These are phyloP conservation scores for Scelioninae gen. 1 DNA, from an alignment of 2,888 invertebrate genomes.

Conservation along the genomic window DNA sequence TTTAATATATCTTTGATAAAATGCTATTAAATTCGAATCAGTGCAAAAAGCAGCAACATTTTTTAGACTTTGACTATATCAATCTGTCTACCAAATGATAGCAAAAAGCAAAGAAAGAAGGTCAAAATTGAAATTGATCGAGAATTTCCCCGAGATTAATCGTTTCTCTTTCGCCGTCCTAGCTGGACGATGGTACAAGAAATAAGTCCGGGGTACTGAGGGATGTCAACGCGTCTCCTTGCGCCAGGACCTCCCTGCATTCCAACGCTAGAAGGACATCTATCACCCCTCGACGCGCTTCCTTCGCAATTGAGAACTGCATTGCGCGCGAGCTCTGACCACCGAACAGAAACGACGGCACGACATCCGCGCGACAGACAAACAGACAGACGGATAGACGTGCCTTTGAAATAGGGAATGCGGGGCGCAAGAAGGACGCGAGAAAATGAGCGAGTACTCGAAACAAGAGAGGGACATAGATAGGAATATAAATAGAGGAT, in stretches of 20 bases:
- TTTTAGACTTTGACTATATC: slow-evolving; percentile 25
- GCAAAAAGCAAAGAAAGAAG: slow-evolving; percentile 34
- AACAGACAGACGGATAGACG: slow-evolving; percentile 74
- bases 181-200: slow-evolving; percentile 47
- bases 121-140: slow-evolving; percentile 54
- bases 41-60: too few species aligned
- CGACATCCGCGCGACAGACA: slow-evolving; percentile 71
- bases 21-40: too few species aligned
- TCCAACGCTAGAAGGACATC: slow-evolving; percentile 81
- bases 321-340: slow-evolving; percentile 74
- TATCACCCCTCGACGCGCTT: slow-evolving; percentile 80
- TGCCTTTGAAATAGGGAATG: slow-evolving; percentile 69
- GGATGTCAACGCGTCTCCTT: slow-evolving; percentile 66
- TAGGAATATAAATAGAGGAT: slow-evolving; percentile 58
- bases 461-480: slow-evolving; percentile 60
- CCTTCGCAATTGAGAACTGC: slow-evolving; percentile 81
- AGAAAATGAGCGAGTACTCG: slow-evolving; percentile 64
- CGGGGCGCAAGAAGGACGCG: slow-evolving; percentile 61
- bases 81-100: slow-evolving; percentile 4
- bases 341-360: slow-evolving; percentile 71
- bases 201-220: slow-evolving; percentile 59
- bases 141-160: slow-evolving; percentile 61
- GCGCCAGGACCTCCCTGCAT: slow-evolving; percentile 75
- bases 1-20: too few species aligned
- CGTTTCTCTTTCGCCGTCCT: slow-evolving; percentile 36